Evolutionary conservation across 2,113 vertebrate species (phyloP), one percentile per base, ranked within the genome.

Genomic region (Dermatemys mawii): DNA sequence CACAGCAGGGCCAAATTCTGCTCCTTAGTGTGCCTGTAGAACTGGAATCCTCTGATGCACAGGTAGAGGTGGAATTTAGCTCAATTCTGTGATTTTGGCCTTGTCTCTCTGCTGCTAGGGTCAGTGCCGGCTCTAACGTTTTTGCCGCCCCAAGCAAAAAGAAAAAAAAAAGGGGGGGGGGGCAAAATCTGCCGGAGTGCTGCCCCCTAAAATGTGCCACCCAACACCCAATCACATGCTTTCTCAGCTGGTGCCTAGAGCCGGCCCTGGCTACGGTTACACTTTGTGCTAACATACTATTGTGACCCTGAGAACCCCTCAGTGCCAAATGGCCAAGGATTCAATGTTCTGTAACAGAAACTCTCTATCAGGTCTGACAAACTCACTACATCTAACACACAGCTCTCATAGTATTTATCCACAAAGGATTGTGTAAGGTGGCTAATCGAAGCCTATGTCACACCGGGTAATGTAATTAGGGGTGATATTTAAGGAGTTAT

Each of bases 81-180:
- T 26, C n/a, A 51, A 32, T 0, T 0, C 22, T 11, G 38, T 4
- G 35, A 8, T 67, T 38, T 13, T 6, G 46, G 8, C 3, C 26
- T 81, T 19, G 38, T 29, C 55, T 48, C 12, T 90, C 78, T 73
- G n/a, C n/a, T n/a, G 81, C 2, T 90, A 55, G 35, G 6, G 35
- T 67, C n/a, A n/a, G n/a, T n/a, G n/a, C n/a, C n/a, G n/a, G n/a
- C n/a, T n/a, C n/a, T n/a, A n/a, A n/a, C n/a, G n/a, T n/a, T n/a
- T n/a, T n/a, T n/a, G n/a, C n/a, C n/a, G n/a, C n/a, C n/a, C n/a
- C n/a, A n/a, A n/a, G n/a, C n/a, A n/a, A n/a, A n/a, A n/a, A n/a
- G n/a, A n/a, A n/a, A n/a, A n/a, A n/a, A n/a, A n/a, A n/a, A n/a
- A n/a, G n/a, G n/a, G n/a, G n/a, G n/a, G n/a, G n/a, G n/a, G n/a